These are phyloP conservation scores for Muntiacus muntjak DNA, from an alignment of 2,113 vertebrate species.

Conservation along the genomic window DNA sequence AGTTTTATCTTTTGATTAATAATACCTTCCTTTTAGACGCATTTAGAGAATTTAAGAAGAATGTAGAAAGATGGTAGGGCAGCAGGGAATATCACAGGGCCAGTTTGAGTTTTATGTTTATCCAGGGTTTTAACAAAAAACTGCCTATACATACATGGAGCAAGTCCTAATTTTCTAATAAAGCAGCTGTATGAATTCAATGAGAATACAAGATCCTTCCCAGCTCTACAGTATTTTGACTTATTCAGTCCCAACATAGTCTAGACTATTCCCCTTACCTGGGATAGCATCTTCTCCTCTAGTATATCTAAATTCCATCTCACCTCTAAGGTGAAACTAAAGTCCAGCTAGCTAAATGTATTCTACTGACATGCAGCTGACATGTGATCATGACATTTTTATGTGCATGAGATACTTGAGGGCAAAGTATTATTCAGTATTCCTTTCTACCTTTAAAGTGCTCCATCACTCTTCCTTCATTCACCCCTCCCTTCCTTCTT, in stretches of 20 bases:
- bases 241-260: background rate
- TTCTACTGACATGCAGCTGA: background rate
- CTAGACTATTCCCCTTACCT: background rate
- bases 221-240: background rate
- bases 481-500: background rate
- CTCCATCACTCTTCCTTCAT: background rate
- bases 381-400: background rate
- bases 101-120: background rate
- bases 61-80: background rate
- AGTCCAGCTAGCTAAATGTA: background rate
- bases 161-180: background rate
- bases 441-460: slow-evolving; percentile 17
- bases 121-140: background rate
- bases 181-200: background rate
- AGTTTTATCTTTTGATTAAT: slow-evolving; percentile 30
- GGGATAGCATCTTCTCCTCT: background rate
- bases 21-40: slow-evolving; percentile 24
- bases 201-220: background rate
- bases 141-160: background rate
- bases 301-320: background rate
- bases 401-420: background rate
- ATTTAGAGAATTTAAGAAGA: slow-evolving; percentile 34
- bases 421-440: background rate
- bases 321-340: background rate
- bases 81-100: background rate